Evolutionary conservation across 2,888 invertebrate genomes (phyloP).

Genomic region (Drosophila kambysellisi): DNA sequence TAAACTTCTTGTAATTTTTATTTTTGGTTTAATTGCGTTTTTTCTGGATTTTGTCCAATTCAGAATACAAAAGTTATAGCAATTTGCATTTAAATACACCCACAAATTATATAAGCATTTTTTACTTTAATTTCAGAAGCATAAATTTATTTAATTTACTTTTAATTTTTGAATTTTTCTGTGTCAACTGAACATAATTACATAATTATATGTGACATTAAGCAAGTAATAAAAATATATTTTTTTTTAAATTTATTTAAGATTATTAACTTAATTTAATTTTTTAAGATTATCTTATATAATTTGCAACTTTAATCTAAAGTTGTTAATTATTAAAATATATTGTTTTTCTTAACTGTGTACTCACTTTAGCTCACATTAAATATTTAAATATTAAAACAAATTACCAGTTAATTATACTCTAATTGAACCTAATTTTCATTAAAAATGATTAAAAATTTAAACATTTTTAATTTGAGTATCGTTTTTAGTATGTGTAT

Average conservation of each 20-base stretch:
- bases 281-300: background rate
- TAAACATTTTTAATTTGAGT: background rate
- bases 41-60: background rate
- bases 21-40: too few relatives aligned
- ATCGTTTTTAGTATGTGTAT: background rate
- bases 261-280: background rate
- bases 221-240: too few relatives aligned
- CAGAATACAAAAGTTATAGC: background rate
- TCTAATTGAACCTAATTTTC: too few relatives aligned
- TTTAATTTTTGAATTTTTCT: background rate
- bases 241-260: background rate
- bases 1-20: background rate
- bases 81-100: background rate
- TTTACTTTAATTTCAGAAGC: background rate
- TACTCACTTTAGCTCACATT: too few relatives aligned
- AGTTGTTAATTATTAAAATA: background rate
- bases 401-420: too few relatives aligned
- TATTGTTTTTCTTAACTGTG: too few relatives aligned
- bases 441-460: too few relatives aligned
- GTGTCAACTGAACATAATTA: too few relatives aligned
- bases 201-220: too few relatives aligned
- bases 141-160: background rate
- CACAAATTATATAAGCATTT: background rate
- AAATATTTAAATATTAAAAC: too few relatives aligned
- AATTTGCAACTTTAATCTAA: background rate